These are phyloP conservation scores for Cotesia glomerata DNA, from an alignment of 1,140 invertebrate genomes.

Conservation along the genomic window DNA sequence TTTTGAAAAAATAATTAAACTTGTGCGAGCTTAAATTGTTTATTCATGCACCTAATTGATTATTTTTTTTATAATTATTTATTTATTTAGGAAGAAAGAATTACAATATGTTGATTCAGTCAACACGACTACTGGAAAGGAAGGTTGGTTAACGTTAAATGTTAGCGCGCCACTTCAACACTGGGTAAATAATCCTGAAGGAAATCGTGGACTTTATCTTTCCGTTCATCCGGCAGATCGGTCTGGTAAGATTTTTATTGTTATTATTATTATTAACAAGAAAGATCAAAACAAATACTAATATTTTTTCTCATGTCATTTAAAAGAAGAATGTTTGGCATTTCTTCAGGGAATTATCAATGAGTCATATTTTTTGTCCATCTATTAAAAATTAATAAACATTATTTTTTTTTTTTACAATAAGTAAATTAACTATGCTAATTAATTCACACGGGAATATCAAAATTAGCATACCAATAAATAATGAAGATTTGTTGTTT, in stretches of 20 bases:
- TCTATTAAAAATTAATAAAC: not conserved
- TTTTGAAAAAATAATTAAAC: not conserved
- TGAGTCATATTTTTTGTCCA: not conserved
- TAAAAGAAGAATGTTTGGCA: constrained; percentile 23
- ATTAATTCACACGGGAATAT: not conserved
- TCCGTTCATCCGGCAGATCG: constrained; percentile 75
- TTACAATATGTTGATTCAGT: constrained; percentile 71
- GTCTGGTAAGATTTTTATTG: constrained; percentile 63
- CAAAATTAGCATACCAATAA: not conserved
- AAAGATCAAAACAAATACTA: not conserved
- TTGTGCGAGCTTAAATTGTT: not conserved
- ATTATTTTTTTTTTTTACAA: not conserved
- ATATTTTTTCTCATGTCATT: not conserved
- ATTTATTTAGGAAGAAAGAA: constrained; percentile 66
- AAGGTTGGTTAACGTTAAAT: constrained; percentile 83
- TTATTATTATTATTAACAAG: not conserved
- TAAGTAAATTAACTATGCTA: not conserved
- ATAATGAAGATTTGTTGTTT: too few relatives aligned
- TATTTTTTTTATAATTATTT: not conserved
- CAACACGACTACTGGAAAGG: constrained; percentile 68
- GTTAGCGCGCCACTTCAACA: constrained; percentile 74
- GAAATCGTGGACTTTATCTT: constrained; percentile 91
- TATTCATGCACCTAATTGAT: constrained; percentile 10
- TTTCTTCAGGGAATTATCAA: constrained; percentile 18
- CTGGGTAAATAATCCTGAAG: constrained; percentile 78